Conservation (phyloP, 2,888 invertebrate species). For the Leptinotarsa peninsularis region DNA sequence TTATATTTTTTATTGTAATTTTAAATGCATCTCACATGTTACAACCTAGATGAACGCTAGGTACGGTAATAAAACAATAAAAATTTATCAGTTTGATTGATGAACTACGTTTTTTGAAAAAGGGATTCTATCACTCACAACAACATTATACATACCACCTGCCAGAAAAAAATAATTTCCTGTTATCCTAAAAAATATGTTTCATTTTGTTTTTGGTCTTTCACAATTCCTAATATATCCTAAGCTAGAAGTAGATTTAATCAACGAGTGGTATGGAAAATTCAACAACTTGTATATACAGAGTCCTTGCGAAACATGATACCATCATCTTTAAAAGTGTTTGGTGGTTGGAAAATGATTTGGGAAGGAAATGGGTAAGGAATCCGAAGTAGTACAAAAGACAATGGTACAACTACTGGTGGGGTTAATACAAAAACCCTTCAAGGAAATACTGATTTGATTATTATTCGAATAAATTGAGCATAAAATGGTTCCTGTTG, state of each 20-base stretch:
- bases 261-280: constrained; percentile 34
- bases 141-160: constrained; percentile 41
- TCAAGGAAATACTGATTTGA: constrained; percentile 19
- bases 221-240: constrained; percentile 37
- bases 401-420: too few relatives aligned
- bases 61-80: constrained; percentile 41
- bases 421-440: neutral
- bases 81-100: constrained; percentile 39
- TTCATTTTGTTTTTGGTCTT: constrained; percentile 37
- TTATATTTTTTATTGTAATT: constrained; percentile 38
- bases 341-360: too few relatives aligned
- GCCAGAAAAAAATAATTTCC: constrained; percentile 30
- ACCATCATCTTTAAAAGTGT: neutral
- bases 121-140: constrained; percentile 37
- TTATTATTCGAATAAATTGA: constrained; percentile 11
- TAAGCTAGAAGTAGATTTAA: constrained; percentile 29
- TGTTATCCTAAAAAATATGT: constrained; percentile 36
- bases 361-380: too few relatives aligned
- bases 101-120: constrained; percentile 36
- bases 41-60: constrained; percentile 42
- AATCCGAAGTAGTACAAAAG: too few relatives aligned
- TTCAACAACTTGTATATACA: constrained; percentile 20
- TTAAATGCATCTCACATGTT: constrained; percentile 38
- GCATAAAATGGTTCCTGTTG: constrained; percentile 9
- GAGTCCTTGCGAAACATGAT: constrained; percentile 11